Percentiles rank a stretch among this genome's conserved stretches.
Conservation (phyloP, 2,888 invertebrate species). For the Euzetes globulus region DNA sequence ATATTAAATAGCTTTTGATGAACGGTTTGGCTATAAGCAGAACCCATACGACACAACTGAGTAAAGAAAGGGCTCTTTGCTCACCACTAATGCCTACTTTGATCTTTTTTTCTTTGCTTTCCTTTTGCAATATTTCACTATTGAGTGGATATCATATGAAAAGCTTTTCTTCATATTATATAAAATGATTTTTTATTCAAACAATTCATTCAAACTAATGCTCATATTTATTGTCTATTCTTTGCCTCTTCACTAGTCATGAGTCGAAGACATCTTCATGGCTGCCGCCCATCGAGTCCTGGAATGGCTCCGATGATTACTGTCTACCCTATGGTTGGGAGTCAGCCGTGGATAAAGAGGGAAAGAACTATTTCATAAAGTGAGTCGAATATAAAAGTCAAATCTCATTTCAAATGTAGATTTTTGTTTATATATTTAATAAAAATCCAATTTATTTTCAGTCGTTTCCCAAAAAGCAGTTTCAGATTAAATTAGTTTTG, state of each 20-base stretch:
- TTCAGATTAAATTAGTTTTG: neutral
- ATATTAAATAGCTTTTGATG: neutral
- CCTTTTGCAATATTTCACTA: neutral
- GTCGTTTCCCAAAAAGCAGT: neutral
- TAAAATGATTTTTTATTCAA: conserved; percentile 1
- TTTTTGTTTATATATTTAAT: neutral
- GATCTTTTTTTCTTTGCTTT: neutral
- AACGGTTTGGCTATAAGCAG: neutral
- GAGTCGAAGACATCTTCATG: conserved; percentile 73
- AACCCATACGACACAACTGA: neutral
- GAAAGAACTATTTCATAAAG: conserved; percentile 59
- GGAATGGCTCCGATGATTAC: conserved; percentile 52
- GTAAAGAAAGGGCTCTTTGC: neutral
- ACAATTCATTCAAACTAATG: neutral
- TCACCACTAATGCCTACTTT: neutral
- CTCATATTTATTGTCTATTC: neutral
- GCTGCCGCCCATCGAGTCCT: conserved; percentile 79
- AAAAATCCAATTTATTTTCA: neutral
- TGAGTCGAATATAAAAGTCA: conserved; percentile 37
- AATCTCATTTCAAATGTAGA: neutral
- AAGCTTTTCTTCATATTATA: conserved; percentile 1
- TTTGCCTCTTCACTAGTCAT: conserved; percentile 57
- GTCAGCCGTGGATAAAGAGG: conserved; percentile 70
- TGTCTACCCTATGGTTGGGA: conserved; percentile 85
- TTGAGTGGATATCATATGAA: neutral